Evolutionary conservation across 2,888 invertebrate genomes (phyloP), one percentile per base, ranked within the genome.

Genomic region (Idaea dimidiata): DNA sequence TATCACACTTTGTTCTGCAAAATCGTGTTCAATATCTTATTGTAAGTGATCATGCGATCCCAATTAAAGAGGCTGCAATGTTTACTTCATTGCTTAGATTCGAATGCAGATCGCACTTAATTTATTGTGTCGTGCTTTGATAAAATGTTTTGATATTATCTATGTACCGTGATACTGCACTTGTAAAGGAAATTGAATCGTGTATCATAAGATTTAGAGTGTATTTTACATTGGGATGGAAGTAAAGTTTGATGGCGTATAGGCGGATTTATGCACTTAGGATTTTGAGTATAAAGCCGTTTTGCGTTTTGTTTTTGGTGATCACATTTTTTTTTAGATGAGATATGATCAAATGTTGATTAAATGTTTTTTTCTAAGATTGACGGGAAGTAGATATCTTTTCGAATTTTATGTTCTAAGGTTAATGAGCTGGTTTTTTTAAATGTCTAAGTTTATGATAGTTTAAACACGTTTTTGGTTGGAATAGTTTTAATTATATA

Each of bases 81-180:
- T 72, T 72, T 72, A 72, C 72, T 70, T 68, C 69, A 70, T 59
- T 54, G 62, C 59, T 60, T 33, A 64, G 72, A 72, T 72, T 67
- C 72, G 57, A 67, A 68, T 64, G 57, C 59, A 59, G 70, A 72
- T 72, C 66, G 43, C 65, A 43, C 60, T 66, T 70, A 71, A 72
- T 72, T 71, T 72, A 72, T 72, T 69, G 66, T 72, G 68, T 68
- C 69, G 64, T 66, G 69, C 63, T 63, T 72, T 72, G 72, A 72
- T 72, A 72, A 71, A 68, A 72, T 66, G 64, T 66, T n/a, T 65
- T 66, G 72, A 72, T 72, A 18, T 56, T 72, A 72, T 70, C 72
- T 70, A n/a, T 8, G 59, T 60, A 62, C 62, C 43, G 10, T 43
- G 43, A 43, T 43, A 43, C 10, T 10, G 43, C 43, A 43, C 3